Conservation (phyloP, 2,113 vertebrate genomes). For the Oreotrochilus melanogaster region DNA sequence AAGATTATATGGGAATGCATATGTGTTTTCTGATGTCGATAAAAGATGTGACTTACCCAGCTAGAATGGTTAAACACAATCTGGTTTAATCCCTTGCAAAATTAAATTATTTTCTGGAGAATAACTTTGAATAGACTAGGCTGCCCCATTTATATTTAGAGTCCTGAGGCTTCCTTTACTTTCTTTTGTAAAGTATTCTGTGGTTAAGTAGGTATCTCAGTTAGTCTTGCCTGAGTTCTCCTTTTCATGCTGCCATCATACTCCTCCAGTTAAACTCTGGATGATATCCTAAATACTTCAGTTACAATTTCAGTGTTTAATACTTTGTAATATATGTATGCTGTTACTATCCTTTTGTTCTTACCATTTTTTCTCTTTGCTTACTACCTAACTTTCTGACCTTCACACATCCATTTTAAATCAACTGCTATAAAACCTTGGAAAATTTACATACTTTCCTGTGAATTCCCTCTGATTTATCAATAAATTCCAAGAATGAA, state of each 20-base stretch:
- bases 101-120: background rate
- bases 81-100: background rate
- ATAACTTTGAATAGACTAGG: background rate
- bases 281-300: background rate
- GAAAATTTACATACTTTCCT: background rate
- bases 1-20: background rate
- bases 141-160: background rate
- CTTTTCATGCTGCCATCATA: background rate
- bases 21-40: background rate
- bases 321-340: background rate
- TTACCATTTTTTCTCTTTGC: background rate
- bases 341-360: background rate
- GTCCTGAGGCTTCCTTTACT: background rate
- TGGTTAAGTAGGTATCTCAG: background rate
- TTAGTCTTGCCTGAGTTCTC: background rate
- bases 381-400: background rate
- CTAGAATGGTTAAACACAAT: background rate
- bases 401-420: background rate
- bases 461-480: background rate
- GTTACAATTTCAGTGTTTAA: background rate
- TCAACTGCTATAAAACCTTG: background rate
- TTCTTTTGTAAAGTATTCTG: background rate
- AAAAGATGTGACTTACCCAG: background rate
- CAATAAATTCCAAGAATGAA: background rate
- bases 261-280: background rate